Conservation (phyloP, 2,888 invertebrate genomes). For the Dasypolia templi region DNA sequence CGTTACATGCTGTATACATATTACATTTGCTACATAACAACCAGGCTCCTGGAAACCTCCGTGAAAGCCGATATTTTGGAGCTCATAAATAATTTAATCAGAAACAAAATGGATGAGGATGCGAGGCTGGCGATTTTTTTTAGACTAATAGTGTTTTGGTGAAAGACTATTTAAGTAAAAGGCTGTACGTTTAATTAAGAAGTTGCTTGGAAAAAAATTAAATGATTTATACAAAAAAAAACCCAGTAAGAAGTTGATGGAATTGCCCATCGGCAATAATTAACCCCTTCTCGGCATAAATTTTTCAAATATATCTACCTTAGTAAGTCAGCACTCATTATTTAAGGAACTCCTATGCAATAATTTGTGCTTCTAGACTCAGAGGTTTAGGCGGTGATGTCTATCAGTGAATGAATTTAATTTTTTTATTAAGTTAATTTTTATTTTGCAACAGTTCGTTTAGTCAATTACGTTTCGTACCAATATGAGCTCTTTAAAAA, state of each 20-base stretch:
- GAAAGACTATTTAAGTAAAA: conserved; percentile 4
- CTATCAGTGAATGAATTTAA: not conserved
- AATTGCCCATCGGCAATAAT: not conserved
- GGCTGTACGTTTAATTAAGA: conserved; percentile 8
- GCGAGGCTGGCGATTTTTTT: conserved; percentile 16
- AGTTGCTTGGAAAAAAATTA: not conserved
- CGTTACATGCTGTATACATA: too few relatives aligned
- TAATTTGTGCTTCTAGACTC: not conserved
- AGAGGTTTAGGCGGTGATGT: accelerated
- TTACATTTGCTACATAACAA: conserved; percentile 59
- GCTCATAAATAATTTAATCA: conserved; percentile 69
- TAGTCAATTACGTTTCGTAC: too few relatives aligned
- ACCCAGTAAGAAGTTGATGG: too few relatives aligned
- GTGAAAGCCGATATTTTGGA: conserved; percentile 65
- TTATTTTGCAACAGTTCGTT: too few relatives aligned
- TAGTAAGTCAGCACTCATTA: too few relatives aligned
- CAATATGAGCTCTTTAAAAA: not conserved
- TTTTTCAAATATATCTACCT: too few relatives aligned
- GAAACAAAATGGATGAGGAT: conserved; percentile 61
- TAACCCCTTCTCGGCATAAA: too few relatives aligned
- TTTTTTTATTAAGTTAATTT: not conserved
- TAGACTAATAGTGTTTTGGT: conserved; percentile 36
- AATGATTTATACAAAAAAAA: not conserved
- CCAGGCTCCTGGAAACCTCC: conserved; percentile 50
- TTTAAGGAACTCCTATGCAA: not conserved